Conservation (phyloP, 2,113 vertebrate species). For the Podarcis cretensis region DNA sequence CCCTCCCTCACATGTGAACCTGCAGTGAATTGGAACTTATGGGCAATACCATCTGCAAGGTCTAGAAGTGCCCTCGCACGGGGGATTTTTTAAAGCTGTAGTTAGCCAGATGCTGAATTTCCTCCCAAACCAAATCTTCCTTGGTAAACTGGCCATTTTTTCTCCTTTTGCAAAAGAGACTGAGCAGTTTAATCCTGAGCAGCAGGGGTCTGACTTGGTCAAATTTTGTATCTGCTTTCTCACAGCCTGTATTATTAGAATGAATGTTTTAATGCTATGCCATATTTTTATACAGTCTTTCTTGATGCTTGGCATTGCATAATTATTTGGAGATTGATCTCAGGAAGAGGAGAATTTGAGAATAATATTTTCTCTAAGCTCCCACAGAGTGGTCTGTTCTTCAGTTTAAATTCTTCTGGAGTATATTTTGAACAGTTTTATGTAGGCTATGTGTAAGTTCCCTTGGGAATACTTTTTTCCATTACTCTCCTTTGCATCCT, state of each 20-base stretch:
- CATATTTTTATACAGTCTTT: not conserved
- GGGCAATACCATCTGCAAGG: not conserved
- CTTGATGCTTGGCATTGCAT: not conserved
- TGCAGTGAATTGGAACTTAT: not conserved
- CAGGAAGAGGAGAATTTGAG: not conserved
- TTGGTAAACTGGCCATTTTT: not conserved
- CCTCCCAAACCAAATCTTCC: not conserved
- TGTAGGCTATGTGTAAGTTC: not conserved
- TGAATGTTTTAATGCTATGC: conserved; percentile 12
- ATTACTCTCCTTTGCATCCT: conserved; percentile 4
- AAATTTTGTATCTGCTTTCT: not conserved
- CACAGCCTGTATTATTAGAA: conserved; percentile 7
- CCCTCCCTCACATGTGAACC: not conserved
- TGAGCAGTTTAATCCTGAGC: not conserved
- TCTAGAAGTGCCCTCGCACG: not conserved
- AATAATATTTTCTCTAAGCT: not conserved
- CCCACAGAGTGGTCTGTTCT: not conserved
- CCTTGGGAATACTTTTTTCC: not conserved
- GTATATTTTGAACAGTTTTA: not conserved
- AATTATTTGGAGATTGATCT: conserved; percentile 16
- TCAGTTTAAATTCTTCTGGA: not conserved
- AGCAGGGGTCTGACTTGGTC: not conserved
- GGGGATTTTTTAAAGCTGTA: not conserved
- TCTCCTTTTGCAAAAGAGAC: not conserved
- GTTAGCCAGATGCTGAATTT: not conserved